A percentile compares a stretch with the other conserved stretches of the same genome.
These are phyloP conservation scores for Planococcus citri DNA, from an alignment of 1,140 invertebrate species.

Conservation along the genomic window DNA sequence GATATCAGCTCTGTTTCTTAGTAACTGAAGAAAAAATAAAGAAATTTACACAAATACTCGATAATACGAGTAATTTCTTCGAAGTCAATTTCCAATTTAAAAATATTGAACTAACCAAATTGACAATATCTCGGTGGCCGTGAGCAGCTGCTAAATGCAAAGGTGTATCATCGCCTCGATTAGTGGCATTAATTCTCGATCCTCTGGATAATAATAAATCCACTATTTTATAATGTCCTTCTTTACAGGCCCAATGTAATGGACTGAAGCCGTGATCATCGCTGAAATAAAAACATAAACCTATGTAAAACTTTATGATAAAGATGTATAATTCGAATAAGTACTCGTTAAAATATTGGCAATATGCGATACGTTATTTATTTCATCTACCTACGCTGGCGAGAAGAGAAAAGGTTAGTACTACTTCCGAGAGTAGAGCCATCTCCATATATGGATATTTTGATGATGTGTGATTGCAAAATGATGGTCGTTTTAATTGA, in stretches of 20 bases:
- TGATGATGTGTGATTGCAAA: not conserved
- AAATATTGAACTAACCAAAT: conserved; percentile 54
- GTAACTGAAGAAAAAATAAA: conserved; percentile 56
- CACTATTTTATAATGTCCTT: conserved; percentile 87
- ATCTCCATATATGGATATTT: not conserved
- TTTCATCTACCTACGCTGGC: not conserved
- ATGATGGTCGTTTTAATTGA: not conserved
- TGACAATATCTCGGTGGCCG: conserved; percentile 86
- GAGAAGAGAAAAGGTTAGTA: conserved; percentile 9
- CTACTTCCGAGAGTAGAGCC: not conserved
- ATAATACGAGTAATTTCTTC: not conserved
- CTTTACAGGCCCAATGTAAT: conserved; percentile 94
- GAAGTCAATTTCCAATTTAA: not conserved
- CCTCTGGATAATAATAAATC: conserved; percentile 87
- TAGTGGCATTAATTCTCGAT: conserved; percentile 90
- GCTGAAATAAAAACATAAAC: conserved; percentile 42
- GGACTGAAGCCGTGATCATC: conserved; percentile 99
- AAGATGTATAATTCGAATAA: no score
- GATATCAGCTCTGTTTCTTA: conserved; percentile 86
- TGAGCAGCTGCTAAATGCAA: conserved; percentile 92
- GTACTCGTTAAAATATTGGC: no score
- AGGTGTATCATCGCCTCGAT: conserved; percentile 97
- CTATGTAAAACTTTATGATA: no score
- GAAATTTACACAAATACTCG: no score
- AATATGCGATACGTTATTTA: not conserved